Evolutionary conservation across 2,888 invertebrate species (phyloP).

Genomic region (Hypena proboscidalis): DNA sequence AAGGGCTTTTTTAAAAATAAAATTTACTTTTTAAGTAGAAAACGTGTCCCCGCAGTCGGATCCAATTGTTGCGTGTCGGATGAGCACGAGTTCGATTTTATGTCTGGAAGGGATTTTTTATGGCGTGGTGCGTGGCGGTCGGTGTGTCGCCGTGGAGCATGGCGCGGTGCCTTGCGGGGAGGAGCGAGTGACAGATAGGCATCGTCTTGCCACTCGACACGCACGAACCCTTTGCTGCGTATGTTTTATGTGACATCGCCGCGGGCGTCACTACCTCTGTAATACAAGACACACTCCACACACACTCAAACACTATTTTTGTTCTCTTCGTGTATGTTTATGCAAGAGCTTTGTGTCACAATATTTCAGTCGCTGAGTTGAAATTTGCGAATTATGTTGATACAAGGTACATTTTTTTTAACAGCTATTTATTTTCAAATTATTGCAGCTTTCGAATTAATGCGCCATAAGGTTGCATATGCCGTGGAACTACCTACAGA

Average conservation of each 20-base stretch:
- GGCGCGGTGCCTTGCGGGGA: conserved; percentile 29
- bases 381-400: conserved; percentile 15
- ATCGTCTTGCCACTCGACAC: conserved; percentile 57
- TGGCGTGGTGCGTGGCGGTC: conserved; percentile 73
- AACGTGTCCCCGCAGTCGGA: conserved; percentile 78
- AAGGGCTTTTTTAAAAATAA: conserved; percentile 81
- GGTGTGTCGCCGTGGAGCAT: conserved; percentile 36
- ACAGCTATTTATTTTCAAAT: not conserved
- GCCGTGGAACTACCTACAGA: too few relatives aligned
- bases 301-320: conserved; percentile 26
- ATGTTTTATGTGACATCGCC: conserved; percentile 47
- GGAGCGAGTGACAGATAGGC: conserved; percentile 53
- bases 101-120: conserved; percentile 81
- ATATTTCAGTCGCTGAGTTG: conserved; percentile 13
- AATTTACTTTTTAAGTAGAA: conserved; percentile 78
- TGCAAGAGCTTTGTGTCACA: conserved; percentile 43
- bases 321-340: conserved; percentile 40
- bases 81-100: conserved; percentile 83
- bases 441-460: not conserved
- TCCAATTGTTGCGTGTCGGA: conserved; percentile 85
- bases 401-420: not conserved
- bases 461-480: too few relatives aligned
- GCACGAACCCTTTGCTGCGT: conserved; percentile 60
- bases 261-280: conserved; percentile 45
- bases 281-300: too few relatives aligned